These are phyloP conservation scores for Hemaris fuciformis DNA, from an alignment of 2,888 invertebrate genomes.

Conservation along the genomic window DNA sequence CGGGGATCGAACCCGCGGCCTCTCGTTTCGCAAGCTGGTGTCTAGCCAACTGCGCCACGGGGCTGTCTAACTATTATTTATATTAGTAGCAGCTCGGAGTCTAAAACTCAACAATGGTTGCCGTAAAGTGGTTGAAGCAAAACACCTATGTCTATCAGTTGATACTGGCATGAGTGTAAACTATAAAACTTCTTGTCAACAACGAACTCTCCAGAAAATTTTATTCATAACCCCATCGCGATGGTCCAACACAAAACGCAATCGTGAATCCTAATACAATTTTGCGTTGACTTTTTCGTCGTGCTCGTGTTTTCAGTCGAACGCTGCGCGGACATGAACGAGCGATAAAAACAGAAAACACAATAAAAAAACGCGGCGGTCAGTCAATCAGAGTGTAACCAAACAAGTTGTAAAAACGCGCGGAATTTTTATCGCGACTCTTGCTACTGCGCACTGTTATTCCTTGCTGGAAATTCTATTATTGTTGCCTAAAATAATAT, in stretches of 20 bases:
- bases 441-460: neutral
- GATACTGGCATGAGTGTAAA: neutral
- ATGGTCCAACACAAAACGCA: conserved; percentile 8
- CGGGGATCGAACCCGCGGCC: no score
- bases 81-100: no score
- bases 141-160: neutral
- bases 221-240: neutral
- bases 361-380: conserved; percentile 20
- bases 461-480: neutral
- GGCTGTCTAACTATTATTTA: no score
- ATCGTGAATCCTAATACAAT: conserved; percentile 17
- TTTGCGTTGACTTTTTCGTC: conserved; percentile 20
- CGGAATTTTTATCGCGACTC: neutral
- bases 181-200: no score
- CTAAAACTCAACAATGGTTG: no score
- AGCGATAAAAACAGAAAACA: conserved; percentile 11
- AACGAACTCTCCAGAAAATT: neutral
- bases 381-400: conserved; percentile 27
- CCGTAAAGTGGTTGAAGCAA: no score
- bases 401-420: neutral
- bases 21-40: no score
- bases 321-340: conserved; percentile 23
- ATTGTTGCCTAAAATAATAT: neutral
- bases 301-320: conserved; percentile 20
- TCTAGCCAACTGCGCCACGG: no score